These are phyloP conservation scores for Nomada hirtipes DNA, from an alignment of 2,888 invertebrate species.

Conservation along the genomic window DNA sequence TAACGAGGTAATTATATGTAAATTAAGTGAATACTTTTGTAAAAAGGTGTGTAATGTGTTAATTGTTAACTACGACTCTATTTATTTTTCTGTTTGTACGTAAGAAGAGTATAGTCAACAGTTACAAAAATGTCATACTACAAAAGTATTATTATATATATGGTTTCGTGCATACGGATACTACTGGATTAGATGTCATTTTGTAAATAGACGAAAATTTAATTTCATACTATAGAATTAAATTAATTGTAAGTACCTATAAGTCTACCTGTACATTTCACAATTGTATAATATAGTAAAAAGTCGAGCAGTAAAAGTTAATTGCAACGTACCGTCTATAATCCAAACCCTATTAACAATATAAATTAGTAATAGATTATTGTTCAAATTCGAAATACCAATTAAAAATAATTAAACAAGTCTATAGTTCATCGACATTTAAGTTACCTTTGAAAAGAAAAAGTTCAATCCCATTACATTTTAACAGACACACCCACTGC, in stretches of 20 bases:
- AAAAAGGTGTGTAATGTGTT: constrained; percentile 15
- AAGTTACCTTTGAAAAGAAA: background rate
- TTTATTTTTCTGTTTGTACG: background rate
- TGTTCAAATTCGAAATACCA: background rate
- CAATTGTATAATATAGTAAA: constrained; percentile 29
- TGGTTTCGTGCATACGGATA: background rate
- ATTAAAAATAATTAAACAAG: background rate
- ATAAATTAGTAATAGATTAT: background rate
- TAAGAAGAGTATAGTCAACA: background rate
- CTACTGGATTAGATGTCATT: background rate
- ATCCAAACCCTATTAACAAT: background rate
- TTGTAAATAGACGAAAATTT: constrained; percentile 47
- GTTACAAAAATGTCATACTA: background rate
- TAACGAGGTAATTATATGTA: constrained; percentile 19
- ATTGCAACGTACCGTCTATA: constrained; percentile 1
- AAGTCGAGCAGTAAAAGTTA: background rate
- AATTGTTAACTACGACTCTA: constrained; percentile 3
- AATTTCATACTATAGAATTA: constrained; percentile 23
- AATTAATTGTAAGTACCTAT: constrained; percentile 19
- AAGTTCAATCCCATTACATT: background rate
- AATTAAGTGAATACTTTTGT: constrained; percentile 30
- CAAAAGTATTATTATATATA: background rate
- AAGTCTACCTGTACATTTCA: constrained; percentile 11
- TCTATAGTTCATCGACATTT: background rate
- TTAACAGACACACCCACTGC: background rate